phyloP scores from a whole-genome alignment of 2,113 vertebrate genomes.

The Peromyscus californicus region DNA sequence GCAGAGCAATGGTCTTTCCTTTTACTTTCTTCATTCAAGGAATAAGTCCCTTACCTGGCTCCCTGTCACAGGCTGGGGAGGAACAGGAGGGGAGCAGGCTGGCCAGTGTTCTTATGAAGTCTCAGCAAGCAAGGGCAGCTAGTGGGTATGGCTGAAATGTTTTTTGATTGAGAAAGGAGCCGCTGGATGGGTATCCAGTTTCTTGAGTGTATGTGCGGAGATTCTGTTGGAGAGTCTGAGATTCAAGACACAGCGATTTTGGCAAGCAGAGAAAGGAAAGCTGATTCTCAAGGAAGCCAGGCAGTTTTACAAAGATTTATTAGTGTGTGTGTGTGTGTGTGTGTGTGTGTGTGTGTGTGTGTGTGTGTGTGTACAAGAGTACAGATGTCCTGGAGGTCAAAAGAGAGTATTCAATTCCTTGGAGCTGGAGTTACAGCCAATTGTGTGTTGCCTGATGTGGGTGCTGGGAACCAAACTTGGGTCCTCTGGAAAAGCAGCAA shows the following conservation, averaged over 20 bases:
- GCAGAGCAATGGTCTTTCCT: not conserved
- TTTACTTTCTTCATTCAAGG: not conserved
- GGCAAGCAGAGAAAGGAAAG: not conserved
- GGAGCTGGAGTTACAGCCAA: not conserved
- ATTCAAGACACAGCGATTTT: rapidly evolving
- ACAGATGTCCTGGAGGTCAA: not conserved
- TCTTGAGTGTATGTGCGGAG: not conserved
- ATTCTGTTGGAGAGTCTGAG: not conserved
- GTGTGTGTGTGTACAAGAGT: not conserved
- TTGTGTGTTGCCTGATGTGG: not conserved
- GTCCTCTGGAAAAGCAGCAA: not conserved
- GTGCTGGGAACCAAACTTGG: not conserved
- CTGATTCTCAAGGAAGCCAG: not conserved
- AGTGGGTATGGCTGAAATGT: not conserved
- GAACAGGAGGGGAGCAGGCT: not conserved
- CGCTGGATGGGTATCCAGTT: rapidly evolving
- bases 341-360: not conserved
- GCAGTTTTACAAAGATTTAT: not conserved
- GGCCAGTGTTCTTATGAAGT: not conserved
- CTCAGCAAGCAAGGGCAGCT: not conserved
- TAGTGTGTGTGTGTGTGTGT: not conserved
- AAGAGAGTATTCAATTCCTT: not conserved
- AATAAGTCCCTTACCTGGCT: not conserved
- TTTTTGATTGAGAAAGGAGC: not conserved
- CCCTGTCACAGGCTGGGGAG: not conserved